These are phyloP conservation scores for Ephestia elutella DNA, from an alignment of 1,140 invertebrate genomes.

Conservation along the genomic window DNA sequence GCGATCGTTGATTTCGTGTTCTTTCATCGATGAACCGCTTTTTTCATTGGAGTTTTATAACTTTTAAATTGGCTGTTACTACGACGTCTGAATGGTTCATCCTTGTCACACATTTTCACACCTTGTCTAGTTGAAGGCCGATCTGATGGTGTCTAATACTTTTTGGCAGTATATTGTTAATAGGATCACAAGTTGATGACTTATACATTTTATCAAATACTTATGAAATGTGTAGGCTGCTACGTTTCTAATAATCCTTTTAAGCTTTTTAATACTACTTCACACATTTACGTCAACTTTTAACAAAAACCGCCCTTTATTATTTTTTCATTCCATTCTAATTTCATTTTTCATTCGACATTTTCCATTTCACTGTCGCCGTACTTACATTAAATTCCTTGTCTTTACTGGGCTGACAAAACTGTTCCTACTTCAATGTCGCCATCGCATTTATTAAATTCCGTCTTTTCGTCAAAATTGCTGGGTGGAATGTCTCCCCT, in stretches of 20 bases:
- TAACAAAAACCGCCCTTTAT: too few relatives aligned
- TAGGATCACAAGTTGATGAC: neutral
- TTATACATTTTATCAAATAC: neutral
- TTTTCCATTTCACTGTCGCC: neutral
- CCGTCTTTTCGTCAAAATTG: neutral
- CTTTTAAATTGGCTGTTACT: neutral
- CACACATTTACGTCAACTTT: too few relatives aligned
- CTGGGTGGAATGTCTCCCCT: neutral
- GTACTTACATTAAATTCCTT: too few relatives aligned
- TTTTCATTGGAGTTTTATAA: neutral
- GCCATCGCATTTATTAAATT: neutral
- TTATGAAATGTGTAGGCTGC: too few relatives aligned
- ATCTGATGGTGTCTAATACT: neutral
- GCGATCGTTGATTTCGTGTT: neutral
- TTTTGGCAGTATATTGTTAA: neutral
- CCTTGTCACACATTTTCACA: neutral
- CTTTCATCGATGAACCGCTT: neutral
- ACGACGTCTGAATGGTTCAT: neutral
- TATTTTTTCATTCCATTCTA: too few relatives aligned
- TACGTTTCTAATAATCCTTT: too few relatives aligned
- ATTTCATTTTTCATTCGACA: too few relatives aligned
- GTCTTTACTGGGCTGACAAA: neutral
- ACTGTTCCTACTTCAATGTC: neutral
- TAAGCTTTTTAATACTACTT: neutral
- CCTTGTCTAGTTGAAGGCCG: neutral